Conservation (phyloP, 2,797 vertebrate genomes). For the Pampus argenteus region DNA sequence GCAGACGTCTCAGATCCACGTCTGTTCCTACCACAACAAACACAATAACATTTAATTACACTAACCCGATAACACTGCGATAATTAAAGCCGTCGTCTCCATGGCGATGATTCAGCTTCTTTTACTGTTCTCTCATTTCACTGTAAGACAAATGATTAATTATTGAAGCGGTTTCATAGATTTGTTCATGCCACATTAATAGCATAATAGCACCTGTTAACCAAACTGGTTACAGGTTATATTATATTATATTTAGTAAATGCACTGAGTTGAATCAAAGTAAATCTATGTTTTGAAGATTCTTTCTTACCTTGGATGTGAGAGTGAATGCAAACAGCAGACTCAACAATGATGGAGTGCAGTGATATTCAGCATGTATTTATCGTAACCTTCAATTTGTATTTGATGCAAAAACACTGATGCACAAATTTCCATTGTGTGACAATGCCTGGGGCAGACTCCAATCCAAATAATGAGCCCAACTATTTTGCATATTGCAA, state of each 20-base stretch:
- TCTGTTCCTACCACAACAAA: background rate
- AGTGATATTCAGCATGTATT: no score
- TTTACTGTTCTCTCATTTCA: no score
- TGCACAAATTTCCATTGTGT: background rate
- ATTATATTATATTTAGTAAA: no score
- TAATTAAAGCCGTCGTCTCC: background rate
- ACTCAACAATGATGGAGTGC: background rate
- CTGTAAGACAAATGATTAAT: no score
- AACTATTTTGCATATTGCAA: background rate
- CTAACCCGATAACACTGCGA: background rate
- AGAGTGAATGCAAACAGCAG: background rate
- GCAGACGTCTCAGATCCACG: no score
- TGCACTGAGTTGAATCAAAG: background rate
- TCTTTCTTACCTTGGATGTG: background rate
- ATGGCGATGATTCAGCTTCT: background rate
- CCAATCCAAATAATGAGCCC: background rate
- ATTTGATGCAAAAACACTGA: background rate
- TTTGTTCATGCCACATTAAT: no score
- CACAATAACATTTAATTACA: background rate
- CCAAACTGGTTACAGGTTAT: no score
- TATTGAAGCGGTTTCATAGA: no score
- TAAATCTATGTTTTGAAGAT: background rate
- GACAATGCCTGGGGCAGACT: no score
- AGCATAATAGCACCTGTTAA: no score
- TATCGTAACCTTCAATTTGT: background rate